Evolutionary conservation across 1,140 invertebrate genomes (phyloP), one percentile per base, ranked within the genome.

Genomic region (Ceratosolen solmsi): DNA sequence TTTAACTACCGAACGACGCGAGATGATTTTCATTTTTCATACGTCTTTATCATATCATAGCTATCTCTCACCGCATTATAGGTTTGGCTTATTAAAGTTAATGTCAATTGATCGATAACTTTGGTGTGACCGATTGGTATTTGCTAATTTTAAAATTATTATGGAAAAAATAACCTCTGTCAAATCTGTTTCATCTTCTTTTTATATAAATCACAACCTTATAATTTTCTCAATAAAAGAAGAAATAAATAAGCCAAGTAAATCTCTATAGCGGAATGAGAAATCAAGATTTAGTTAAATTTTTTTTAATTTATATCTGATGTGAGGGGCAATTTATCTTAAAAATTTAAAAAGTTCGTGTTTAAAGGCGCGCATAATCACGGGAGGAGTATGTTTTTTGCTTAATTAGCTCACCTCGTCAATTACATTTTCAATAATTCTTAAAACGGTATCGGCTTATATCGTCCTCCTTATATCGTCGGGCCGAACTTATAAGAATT

Each of bases 11-110:
- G 4, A 33, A 36, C 20, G 75, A 68, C 13, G 20, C 13, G 22
- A 38, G 41, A 51, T 65, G 15, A 70, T 78, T 54, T 79, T 58
- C 60, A 70, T 78, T 54, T 79, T 58, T 72, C n/a, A 60, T 56
- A n/a, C 20, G 11, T 33, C 25, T 41, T 72, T 80, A 80, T 72
- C 51, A 17, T n/a, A 22, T 38, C n/a, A 25, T n/a, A 36, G 60
- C 41, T 65, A 70, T 79, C 76, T 38, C 30, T 79, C 27, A 3
- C 65, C 54, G 56, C 51, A 65, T 56, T 68, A 36, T 30, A 25
- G 30, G n/a, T 70, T 70, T 79, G 30, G 70, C 36, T 70, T 33
- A 79, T 70, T 15, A 51, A 70, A 25, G 63, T 25, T n/a, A 36
- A 70, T 79, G 41, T 56, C 51, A 38, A 54, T 25, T 71, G 36